These are phyloP conservation scores for Sprattus sprattus DNA, from an alignment of 2,113 vertebrate species.

Conservation along the genomic window DNA sequence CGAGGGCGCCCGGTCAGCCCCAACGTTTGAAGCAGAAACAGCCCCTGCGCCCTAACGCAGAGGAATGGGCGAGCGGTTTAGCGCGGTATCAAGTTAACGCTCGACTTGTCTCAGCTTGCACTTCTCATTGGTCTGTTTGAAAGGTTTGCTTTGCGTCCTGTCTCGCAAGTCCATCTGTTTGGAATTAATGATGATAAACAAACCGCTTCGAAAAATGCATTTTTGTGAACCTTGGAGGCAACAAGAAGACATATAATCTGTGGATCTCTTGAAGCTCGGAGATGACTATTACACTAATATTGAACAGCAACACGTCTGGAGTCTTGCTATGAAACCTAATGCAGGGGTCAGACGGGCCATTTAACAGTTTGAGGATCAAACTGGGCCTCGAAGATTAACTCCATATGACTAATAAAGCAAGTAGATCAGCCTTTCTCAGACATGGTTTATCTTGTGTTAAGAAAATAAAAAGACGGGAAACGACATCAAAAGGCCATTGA, in stretches of 20 bases:
- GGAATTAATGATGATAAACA: slow-evolving; percentile 28
- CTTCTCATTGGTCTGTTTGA: slow-evolving; percentile 1
- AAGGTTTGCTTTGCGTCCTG: not conserved
- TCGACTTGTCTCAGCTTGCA: slow-evolving; percentile 1
- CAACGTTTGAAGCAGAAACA: slow-evolving; percentile 14
- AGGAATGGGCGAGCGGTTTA: slow-evolving; percentile 10
- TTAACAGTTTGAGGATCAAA: slow-evolving; percentile 61
- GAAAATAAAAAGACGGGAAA: not conserved
- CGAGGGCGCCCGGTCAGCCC: slow-evolving; percentile 1
- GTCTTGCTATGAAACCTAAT: slow-evolving; percentile 38
- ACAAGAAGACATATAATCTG: slow-evolving; percentile 22
- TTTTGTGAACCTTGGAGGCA: slow-evolving; percentile 25
- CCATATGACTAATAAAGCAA: slow-evolving; percentile 65
- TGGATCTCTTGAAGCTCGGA: slow-evolving; percentile 20
- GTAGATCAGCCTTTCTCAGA: slow-evolving; percentile 39
- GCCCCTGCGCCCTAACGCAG: not conserved
- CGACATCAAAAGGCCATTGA: not conserved
- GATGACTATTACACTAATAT: slow-evolving; percentile 33
- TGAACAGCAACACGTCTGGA: not conserved
- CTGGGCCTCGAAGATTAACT: slow-evolving; percentile 50
- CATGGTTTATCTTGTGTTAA: slow-evolving; percentile 9
- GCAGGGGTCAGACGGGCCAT: slow-evolving; percentile 49
- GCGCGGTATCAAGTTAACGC: slow-evolving; percentile 11
- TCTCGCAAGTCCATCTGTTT: slow-evolving; percentile 26
- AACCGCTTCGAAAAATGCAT: slow-evolving; percentile 28